Base-by-base conservation (phyloP, 2,888 invertebrate species). In the Eristalis tenax region DNA sequence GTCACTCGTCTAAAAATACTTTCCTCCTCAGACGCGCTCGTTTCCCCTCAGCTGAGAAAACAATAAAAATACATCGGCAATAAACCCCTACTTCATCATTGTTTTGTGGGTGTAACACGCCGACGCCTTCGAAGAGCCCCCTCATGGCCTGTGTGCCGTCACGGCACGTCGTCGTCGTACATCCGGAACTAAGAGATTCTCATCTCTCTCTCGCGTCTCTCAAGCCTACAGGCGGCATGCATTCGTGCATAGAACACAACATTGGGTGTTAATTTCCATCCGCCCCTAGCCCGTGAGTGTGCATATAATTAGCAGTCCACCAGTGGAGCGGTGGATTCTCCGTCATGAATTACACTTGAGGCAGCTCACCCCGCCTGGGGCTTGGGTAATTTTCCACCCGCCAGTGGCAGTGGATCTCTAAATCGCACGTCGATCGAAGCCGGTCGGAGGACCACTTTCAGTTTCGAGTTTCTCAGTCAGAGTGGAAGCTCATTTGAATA, bases 121-220 rank as follows among this genome's bases (percentile, higher is more conserved):
- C 57, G 57, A 74, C 81, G 70, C 81, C 81, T 81, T 69, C 69
- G 28, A 64, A 69, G 75, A 82, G 59, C 70, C 70, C 75, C 70
- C 81, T 75, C 69, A 69, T 65, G 8, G 18, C 6, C n/a, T 50
- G 50, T 18, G 18, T 50, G 50, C 50, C n/a, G 50, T 50, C 50
- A n/a, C 15, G 43, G 15, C 43, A 15, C 50, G 18, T 50, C 50
- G 50, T 8, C 61, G 32, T 8, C 8, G 28, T 65, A 68, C 77
- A 77, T 77, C 71, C 71, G 70, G 70, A 70, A 75, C 82, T 64
- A 22, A 65, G 4, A 43, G 43, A 75, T 70, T 50, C 50, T 50
- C 50, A 50, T 50, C 50, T 50, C 50, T 15, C 43, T 50, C 50
- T 50, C 50, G 18, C 18, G 18, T 50, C 50, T 15, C 43, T 18